phyloP scores from a whole-genome alignment of 2,888 invertebrate genomes.

The Cistogaster globosa region DNA sequence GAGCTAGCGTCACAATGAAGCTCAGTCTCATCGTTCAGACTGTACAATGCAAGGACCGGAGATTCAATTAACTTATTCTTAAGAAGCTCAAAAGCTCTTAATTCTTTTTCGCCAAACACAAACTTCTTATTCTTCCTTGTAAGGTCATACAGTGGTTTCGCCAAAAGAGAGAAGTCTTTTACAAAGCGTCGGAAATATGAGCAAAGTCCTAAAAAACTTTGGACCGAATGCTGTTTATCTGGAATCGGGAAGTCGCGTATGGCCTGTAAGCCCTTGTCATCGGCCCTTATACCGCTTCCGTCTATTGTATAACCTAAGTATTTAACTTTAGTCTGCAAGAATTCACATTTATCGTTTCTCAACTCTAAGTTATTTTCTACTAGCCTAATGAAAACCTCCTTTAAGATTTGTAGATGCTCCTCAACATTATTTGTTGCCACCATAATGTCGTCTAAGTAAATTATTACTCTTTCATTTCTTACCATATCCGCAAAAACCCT shows the following conservation, averaged over 20 bases:
- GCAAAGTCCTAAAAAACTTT: constrained; percentile 63
- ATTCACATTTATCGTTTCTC: constrained; percentile 25
- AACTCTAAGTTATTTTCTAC: constrained; percentile 38
- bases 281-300: constrained; percentile 43
- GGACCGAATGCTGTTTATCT: constrained; percentile 29
- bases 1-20: too few species aligned
- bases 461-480: background rate
- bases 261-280: constrained; percentile 30
- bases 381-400: background rate
- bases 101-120: background rate
- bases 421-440: background rate
- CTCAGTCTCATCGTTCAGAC: background rate
- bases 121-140: background rate
- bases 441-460: constrained; percentile 7
- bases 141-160: constrained; percentile 2
- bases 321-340: constrained; percentile 19
- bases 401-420: background rate
- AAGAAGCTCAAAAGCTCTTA: background rate
- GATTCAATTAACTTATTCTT: background rate
- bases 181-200: constrained; percentile 64
- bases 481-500: constrained; percentile 1
- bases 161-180: constrained; percentile 45
- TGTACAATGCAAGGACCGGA: background rate
- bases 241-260: constrained; percentile 29
- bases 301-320: constrained; percentile 55